These are phyloP conservation scores for Crematogaster levior DNA, from an alignment of 2,888 invertebrate genomes.

Conservation along the genomic window DNA sequence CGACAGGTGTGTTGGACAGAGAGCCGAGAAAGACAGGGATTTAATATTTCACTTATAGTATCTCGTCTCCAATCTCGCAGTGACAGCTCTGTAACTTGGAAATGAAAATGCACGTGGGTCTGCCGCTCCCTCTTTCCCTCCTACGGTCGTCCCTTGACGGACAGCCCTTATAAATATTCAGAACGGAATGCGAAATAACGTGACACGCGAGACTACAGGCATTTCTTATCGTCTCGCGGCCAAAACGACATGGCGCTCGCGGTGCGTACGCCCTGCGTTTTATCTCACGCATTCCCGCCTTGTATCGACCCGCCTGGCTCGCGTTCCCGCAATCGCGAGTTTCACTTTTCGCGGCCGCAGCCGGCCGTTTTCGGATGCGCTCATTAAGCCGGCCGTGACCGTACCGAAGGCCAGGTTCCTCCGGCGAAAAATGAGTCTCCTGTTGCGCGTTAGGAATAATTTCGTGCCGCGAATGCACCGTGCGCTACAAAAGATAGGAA, in stretches of 20 bases:
- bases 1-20: constrained; percentile 65
- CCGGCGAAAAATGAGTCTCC: constrained; percentile 49
- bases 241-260: constrained; percentile 41
- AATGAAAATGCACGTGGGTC: constrained; percentile 81
- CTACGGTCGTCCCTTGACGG: constrained; percentile 73
- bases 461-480: not conserved
- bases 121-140: constrained; percentile 7
- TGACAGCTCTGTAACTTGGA: constrained; percentile 81
- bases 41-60: constrained; percentile 83
- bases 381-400: constrained; percentile 48
- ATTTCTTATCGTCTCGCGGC: constrained; percentile 81
- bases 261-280: constrained; percentile 53
- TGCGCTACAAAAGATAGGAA: constrained; percentile 18
- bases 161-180: constrained; percentile 84
- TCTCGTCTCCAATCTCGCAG: constrained; percentile 80
- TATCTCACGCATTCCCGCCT: constrained; percentile 73
- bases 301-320: constrained; percentile 54
- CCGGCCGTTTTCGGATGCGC: constrained; percentile 27
- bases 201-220: constrained; percentile 83
- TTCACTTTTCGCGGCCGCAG: constrained; percentile 57
- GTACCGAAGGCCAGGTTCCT: constrained; percentile 5
- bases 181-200: constrained; percentile 82
- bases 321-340: constrained; percentile 60
- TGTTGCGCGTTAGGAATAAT: constrained; percentile 49
- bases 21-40: constrained; percentile 68